Evolutionary conservation across 2,888 invertebrate genomes (phyloP).

Genomic region (Apamea sordens): DNA sequence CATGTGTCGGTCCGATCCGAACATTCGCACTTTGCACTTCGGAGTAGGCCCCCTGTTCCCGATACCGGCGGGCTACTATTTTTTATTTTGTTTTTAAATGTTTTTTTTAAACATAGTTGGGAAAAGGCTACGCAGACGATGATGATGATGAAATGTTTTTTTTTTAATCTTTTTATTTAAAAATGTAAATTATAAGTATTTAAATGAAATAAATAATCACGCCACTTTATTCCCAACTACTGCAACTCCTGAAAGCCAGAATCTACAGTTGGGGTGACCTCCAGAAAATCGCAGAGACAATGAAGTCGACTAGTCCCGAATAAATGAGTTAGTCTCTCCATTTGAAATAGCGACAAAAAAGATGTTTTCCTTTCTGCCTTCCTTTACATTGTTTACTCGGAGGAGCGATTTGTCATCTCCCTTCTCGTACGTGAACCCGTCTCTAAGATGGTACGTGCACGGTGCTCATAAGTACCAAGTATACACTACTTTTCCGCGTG

Average conservation of each 20-base stretch:
- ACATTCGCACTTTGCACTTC: too few relatives aligned
- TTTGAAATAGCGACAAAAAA: neutral
- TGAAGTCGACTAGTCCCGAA: neutral
- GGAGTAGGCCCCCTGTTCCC: too few relatives aligned
- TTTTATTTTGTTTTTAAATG: too few relatives aligned
- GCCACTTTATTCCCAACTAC: neutral
- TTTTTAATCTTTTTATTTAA: too few relatives aligned
- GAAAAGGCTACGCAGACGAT: too few relatives aligned
- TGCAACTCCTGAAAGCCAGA: neutral
- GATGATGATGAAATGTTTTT: too few relatives aligned
- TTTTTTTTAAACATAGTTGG: too few relatives aligned
- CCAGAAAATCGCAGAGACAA: neutral
- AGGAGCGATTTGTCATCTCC: neutral
- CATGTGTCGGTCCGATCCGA: too few relatives aligned
- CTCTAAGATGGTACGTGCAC: neutral
- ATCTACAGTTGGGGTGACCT: neutral
- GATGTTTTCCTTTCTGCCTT: neutral
- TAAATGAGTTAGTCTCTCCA: neutral
- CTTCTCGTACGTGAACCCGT: neutral
- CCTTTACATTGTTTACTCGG: conserved; percentile 1
- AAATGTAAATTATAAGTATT: too few relatives aligned
- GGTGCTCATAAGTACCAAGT: neutral
- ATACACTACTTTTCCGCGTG: neutral
- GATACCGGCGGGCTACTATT: too few relatives aligned
- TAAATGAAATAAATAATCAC: too few relatives aligned